phyloP scores from a whole-genome alignment of 2,888 invertebrate genomes.

The Epirrhoe tristata region DNA sequence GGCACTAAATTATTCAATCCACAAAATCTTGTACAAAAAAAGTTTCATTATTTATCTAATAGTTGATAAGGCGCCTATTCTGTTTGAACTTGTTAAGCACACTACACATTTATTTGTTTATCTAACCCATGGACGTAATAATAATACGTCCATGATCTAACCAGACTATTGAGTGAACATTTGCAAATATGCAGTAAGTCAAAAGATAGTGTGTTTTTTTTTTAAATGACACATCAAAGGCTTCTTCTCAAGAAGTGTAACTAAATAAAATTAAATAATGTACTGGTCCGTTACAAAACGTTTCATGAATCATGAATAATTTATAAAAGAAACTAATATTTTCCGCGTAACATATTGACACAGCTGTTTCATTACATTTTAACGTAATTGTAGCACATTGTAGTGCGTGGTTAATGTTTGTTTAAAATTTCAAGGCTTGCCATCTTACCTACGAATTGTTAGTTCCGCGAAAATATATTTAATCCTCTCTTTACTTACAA shows the following conservation, averaged over 20 bases:
- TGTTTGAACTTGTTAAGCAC: neutral
- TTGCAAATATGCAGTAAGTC: no score
- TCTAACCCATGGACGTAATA: neutral
- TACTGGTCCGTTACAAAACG: no score
- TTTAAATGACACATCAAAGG: no score
- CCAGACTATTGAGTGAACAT: no score
- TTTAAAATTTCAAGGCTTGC: slow-evolving; percentile 15
- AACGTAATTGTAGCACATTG: neutral
- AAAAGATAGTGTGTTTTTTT: no score
- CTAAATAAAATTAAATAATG: no score
- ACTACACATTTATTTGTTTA: neutral
- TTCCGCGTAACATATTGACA: neutral
- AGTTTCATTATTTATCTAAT: neutral
- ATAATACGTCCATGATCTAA: no score
- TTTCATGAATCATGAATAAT: no score
- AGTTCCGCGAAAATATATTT: neutral
- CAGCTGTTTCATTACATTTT: slow-evolving; percentile 13
- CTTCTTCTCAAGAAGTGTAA: no score
- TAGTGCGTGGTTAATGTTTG: slow-evolving; percentile 9
- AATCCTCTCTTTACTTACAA: neutral
- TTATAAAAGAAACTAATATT: neutral
- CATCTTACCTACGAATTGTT: neutral
- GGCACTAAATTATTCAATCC: neutral
- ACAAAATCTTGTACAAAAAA: neutral
- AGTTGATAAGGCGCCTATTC: neutral